Evolutionary conservation across 2,888 invertebrate genomes (phyloP).

Genomic region (Polymixis lichenea): DNA sequence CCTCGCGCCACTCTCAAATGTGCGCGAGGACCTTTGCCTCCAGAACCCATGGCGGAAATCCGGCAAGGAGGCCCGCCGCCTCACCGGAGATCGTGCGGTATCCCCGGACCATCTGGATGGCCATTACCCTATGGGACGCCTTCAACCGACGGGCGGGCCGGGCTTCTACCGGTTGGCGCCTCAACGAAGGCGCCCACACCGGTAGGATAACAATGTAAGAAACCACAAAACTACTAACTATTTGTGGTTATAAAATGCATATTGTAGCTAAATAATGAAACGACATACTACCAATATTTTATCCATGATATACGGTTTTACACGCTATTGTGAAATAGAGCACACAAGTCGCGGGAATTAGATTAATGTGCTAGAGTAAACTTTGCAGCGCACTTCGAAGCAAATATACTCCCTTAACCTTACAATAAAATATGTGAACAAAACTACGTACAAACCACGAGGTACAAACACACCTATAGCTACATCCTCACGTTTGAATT

Average conservation of each 20-base stretch:
- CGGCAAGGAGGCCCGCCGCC: too few relatives aligned
- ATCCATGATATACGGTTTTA: conserved; percentile 27
- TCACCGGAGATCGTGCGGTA: too few relatives aligned
- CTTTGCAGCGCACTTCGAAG: conserved; percentile 48
- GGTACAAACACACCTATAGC: conserved; percentile 10
- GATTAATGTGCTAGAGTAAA: conserved; percentile 55
- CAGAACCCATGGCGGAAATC: too few relatives aligned
- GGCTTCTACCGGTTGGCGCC: too few relatives aligned
- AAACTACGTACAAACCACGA: conserved; percentile 29
- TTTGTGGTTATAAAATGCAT: neutral
- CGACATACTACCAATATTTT: conserved; percentile 24
- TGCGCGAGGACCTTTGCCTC: too few relatives aligned
- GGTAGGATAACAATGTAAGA: neutral
- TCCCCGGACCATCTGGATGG: too few relatives aligned
- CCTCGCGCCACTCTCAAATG: too few relatives aligned
- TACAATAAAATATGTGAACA: conserved; percentile 49
- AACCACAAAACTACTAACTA: neutral
- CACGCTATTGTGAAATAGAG: conserved; percentile 43
- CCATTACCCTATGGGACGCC: too few relatives aligned
- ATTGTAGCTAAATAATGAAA: conserved; percentile 9
- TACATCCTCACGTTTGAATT: conserved; percentile 47
- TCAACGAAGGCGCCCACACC: too few relatives aligned
- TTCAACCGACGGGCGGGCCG: too few relatives aligned
- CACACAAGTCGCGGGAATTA: conserved; percentile 50
- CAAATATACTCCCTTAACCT: conserved; percentile 43